Conservation (phyloP, 2,797 vertebrate species). For the Microchirus variegatus region DNA sequence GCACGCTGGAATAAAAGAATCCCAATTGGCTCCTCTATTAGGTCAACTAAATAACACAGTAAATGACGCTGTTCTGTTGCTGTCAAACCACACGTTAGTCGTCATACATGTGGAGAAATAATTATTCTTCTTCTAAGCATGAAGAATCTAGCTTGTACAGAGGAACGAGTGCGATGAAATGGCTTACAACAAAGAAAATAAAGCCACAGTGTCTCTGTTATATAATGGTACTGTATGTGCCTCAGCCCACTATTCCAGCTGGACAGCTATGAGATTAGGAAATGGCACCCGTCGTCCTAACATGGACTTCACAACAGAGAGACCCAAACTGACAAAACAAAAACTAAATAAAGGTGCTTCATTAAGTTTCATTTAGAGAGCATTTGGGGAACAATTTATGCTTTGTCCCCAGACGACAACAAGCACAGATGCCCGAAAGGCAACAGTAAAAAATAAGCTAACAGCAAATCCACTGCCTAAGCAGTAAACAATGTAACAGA, state of each 20-base stretch:
- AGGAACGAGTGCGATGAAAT: slow-evolving; percentile 2
- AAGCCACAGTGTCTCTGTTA: slow-evolving; percentile 49
- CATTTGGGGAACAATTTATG: slow-evolving; percentile 53
- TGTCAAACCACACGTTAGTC: too few relatives aligned
- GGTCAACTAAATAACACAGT: too few relatives aligned
- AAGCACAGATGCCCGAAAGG: slow-evolving; percentile 56
- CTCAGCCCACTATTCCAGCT: slow-evolving; percentile 57
- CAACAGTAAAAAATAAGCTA: slow-evolving; percentile 33
- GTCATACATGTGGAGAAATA: too few relatives aligned
- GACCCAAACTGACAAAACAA: neutral
- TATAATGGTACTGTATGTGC: slow-evolving; percentile 49
- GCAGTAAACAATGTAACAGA: slow-evolving; percentile 50
- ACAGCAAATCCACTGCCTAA: slow-evolving; percentile 35
- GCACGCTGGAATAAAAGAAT: neutral
- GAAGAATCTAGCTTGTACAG: too few relatives aligned
- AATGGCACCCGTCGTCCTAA: too few relatives aligned
- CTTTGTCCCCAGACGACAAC: slow-evolving; percentile 49
- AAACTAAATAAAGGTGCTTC: neutral
- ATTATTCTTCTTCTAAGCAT: too few relatives aligned
- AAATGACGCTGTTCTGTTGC: too few relatives aligned
- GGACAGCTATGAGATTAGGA: slow-evolving; percentile 46
- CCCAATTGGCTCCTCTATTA: too few relatives aligned
- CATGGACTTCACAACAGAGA: neutral
- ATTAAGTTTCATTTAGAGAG: slow-evolving; percentile 6
- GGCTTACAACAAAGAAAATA: slow-evolving; percentile 46